Evolutionary conservation across 2,797 vertebrate genomes (phyloP).

Genomic region (Paratrypauchen microcephalus): DNA sequence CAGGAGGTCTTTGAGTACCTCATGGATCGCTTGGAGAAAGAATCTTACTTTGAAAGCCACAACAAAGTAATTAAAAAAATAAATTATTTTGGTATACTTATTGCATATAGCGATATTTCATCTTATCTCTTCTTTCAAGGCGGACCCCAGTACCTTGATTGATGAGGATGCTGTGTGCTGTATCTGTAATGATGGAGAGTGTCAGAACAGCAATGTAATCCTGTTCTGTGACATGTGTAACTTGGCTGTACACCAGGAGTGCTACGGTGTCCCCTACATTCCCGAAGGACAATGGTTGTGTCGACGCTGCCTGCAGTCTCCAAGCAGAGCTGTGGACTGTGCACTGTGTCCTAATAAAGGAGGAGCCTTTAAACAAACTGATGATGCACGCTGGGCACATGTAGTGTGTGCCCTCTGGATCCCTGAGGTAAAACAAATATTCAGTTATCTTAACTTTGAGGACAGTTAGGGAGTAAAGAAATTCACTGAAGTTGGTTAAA

Average conservation of each 20-base stretch:
- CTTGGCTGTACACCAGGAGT: slow-evolving; percentile 97
- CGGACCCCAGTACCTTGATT: slow-evolving; percentile 92
- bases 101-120: not conserved
- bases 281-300: slow-evolving; percentile 98
- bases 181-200: slow-evolving; percentile 97
- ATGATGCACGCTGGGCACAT: slow-evolving; percentile 96
- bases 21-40: slow-evolving; percentile 98
- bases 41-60: slow-evolving; percentile 98
- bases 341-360: slow-evolving; percentile 98
- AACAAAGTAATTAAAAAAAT: slow-evolving; percentile 82
- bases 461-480: not conserved
- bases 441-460: not conserved
- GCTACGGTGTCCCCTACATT: slow-evolving; percentile 98
- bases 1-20: slow-evolving; percentile 98
- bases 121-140: slow-evolving; percentile 56
- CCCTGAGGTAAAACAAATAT: slow-evolving; percentile 82
- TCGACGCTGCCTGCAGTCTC: slow-evolving; percentile 95
- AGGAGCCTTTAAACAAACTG: slow-evolving; percentile 98
- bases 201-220: slow-evolving; percentile 99
- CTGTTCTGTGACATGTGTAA: slow-evolving; percentile 99
- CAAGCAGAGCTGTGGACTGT: slow-evolving; percentile 95
- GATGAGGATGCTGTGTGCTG: slow-evolving; percentile 98
- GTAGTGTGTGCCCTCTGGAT: slow-evolving; percentile 99
- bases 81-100: not conserved
- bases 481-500: not conserved